phyloP scores from a whole-genome alignment of 2,113 vertebrate genomes.

The Perca flavescens region DNA sequence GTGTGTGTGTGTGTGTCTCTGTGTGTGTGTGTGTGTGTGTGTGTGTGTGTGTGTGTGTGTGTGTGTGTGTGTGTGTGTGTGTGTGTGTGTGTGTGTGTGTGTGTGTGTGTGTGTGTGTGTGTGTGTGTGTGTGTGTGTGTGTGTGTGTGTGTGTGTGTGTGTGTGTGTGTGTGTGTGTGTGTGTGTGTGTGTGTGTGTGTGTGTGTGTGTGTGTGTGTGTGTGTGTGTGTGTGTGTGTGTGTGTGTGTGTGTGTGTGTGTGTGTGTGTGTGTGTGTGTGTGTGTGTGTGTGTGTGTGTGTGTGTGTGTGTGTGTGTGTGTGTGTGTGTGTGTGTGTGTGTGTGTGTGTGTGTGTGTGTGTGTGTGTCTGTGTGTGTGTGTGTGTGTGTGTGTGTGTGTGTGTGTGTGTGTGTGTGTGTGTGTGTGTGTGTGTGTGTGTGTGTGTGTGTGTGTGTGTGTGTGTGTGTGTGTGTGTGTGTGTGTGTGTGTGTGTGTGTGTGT shows the following conservation, averaged over 20 bases:
- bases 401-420: too few species aligned
- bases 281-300: conserved; percentile 3
- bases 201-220: not conserved
- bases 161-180: not conserved
- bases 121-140: not conserved
- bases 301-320: conserved; percentile 6
- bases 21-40: not conserved
- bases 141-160: conserved; percentile 13
- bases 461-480: not conserved
- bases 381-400: too few species aligned
- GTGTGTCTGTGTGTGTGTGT: too few species aligned
- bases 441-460: conserved; percentile 4
- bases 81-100: too few species aligned
- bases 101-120: too few species aligned
- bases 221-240: too few species aligned
- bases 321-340: not conserved
- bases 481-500: too few species aligned
- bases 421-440: not conserved
- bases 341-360: not conserved
- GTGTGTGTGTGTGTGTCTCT: conserved; percentile 6
- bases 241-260: too few species aligned
- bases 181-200: too few species aligned
- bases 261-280: too few species aligned
- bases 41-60: too few species aligned
- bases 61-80: not conserved